Evolutionary conservation across 2,888 invertebrate species (phyloP).

Genomic region (Hirtodrosophila trivittata): DNA sequence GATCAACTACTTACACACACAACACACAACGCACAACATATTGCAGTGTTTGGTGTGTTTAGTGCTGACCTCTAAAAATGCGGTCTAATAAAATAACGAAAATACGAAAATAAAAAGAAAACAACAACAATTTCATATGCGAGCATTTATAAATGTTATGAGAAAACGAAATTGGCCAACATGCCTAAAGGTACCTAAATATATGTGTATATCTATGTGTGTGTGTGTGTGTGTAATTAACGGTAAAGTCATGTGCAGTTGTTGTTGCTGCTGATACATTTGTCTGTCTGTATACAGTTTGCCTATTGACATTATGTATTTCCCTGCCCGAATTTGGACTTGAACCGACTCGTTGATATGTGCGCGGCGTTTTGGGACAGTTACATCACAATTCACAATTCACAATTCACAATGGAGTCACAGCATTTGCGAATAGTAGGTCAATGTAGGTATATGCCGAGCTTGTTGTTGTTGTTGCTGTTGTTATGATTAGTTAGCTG

Average conservation of each 20-base stretch:
- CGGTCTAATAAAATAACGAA: slow-evolving; percentile 68
- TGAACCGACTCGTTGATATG: slow-evolving; percentile 79
- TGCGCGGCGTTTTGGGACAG: slow-evolving; percentile 78
- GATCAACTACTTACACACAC: no score
- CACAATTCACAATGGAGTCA: slow-evolving; percentile 47
- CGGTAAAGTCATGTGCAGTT: slow-evolving; percentile 71
- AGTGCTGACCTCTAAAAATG: slow-evolving; percentile 77
- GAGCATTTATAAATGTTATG: no score
- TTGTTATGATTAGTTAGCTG: slow-evolving; percentile 63
- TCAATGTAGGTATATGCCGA: slow-evolving; percentile 66
- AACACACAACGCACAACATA: slow-evolving; percentile 26
- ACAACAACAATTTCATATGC: slow-evolving; percentile 44
- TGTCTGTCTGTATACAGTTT: slow-evolving; percentile 30
- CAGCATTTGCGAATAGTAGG: slow-evolving; percentile 73
- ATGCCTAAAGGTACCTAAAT: slow-evolving; percentile 11
- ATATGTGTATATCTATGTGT: slow-evolving; percentile 7
- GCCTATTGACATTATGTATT: slow-evolving; percentile 47
- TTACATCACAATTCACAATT: slow-evolving; percentile 69
- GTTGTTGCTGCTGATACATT: slow-evolving; percentile 23
- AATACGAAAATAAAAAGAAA: slow-evolving; percentile 26
- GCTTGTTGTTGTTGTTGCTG: slow-evolving; percentile 28
- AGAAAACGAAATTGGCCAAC: slow-evolving; percentile 72
- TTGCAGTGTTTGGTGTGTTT: slow-evolving; percentile 67
- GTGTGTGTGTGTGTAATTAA: slow-evolving; percentile 64
- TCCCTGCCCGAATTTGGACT: slow-evolving; percentile 73